Percentiles rank a stretch among this genome's conserved stretches.
These are phyloP conservation scores for Geopemphigus sp. DNA, from an alignment of 1,140 invertebrate genomes.

Conservation along the genomic window DNA sequence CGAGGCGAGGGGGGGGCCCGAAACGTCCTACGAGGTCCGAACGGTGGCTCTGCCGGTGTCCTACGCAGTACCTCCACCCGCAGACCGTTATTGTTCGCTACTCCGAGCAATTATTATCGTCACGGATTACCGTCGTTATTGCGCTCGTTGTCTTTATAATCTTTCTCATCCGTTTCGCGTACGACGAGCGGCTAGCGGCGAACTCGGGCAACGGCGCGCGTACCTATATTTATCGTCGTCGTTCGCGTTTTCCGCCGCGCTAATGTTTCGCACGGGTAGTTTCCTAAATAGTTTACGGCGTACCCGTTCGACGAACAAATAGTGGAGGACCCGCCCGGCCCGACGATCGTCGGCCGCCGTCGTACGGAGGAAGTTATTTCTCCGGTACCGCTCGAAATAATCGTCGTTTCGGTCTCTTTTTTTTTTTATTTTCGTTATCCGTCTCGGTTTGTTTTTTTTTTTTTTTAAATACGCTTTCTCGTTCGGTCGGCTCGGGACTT, in stretches of 20 bases:
- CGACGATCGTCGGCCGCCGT: not conserved
- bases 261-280: conserved; percentile 35
- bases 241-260: not conserved
- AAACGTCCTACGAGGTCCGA: too few species aligned
- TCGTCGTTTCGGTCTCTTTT: not conserved
- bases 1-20: too few species aligned
- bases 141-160: conserved; percentile 12
- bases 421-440: too few species aligned
- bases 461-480: conserved; percentile 27
- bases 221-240: conserved; percentile 1
- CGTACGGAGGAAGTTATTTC: conserved; percentile 22
- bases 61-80: too few species aligned
- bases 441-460: not conserved
- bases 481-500: conserved; percentile 7
- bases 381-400: conserved; percentile 31
- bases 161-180: conserved; percentile 6
- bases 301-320: conserved; percentile 10
- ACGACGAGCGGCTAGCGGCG: too few species aligned
- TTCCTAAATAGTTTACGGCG: conserved; percentile 1
- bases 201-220: too few species aligned
- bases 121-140: conserved; percentile 2
- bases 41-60: too few species aligned
- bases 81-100: too few species aligned
- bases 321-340: too few species aligned
- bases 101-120: not conserved